A percentile compares a stretch with the other conserved stretches of the same genome.
phyloP scores from a whole-genome alignment of 2,113 vertebrate species.

The Mionectes macconnelli region DNA sequence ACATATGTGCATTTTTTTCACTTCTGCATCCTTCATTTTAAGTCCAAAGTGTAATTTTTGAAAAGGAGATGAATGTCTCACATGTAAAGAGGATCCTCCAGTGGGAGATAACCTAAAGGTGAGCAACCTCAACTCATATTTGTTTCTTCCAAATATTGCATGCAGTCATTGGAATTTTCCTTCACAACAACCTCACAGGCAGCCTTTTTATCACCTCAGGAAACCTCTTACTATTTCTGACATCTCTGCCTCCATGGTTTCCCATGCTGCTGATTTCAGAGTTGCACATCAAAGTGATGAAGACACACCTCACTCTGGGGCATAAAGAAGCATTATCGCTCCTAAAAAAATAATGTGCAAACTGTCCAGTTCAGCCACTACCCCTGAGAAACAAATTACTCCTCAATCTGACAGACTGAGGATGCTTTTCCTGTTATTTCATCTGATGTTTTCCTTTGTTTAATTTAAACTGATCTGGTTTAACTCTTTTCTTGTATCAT shows the following conservation, averaged over 20 bases:
- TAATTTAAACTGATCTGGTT: background rate
- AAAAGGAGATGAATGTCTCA: background rate
- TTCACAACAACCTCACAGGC: slow-evolving; percentile 12
- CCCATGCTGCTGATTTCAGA: slow-evolving; percentile 17
- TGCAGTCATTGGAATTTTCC: slow-evolving; percentile 11
- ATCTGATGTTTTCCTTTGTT: background rate
- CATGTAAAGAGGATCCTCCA: background rate
- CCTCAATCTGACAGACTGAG: background rate
- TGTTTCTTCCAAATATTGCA: slow-evolving; percentile 23
- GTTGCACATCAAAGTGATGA: slow-evolving; percentile 18
- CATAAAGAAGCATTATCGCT: background rate
- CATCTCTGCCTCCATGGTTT: background rate
- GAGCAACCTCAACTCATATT: background rate
- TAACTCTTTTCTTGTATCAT: background rate
- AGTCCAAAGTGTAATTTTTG: background rate
- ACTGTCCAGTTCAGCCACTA: background rate
- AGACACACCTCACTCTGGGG: slow-evolving; percentile 35
- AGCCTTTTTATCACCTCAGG: slow-evolving; percentile 46
- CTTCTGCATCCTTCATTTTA: background rate
- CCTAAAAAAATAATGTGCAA: background rate
- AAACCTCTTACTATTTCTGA: slow-evolving; percentile 45
- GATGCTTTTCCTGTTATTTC: slow-evolving; percentile 32
- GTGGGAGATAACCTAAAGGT: background rate
- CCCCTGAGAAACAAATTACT: slow-evolving; percentile 1
- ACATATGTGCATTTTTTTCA: background rate